Evolutionary conservation across 2,888 invertebrate genomes (phyloP), one percentile per base, ranked within the genome.

Genomic region (Pachymerium ferrugineum): DNA sequence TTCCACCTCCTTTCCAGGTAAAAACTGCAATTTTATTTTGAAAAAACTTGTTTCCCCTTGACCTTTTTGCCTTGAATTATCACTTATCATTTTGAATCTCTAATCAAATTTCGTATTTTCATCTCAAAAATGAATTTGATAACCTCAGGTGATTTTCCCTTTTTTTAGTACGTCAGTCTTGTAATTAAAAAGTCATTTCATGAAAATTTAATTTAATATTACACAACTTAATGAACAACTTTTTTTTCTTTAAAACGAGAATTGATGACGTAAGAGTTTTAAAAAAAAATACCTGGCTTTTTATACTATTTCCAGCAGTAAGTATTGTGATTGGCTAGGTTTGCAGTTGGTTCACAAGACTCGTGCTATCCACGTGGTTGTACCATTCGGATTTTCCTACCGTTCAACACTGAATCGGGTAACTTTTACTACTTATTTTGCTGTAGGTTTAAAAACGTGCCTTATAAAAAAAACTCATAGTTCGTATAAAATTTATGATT

Each of bases 201-300:
- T n/a, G n/a, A n/a, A 47, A 47, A 54, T 16, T 38, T 38, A 38
- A 54, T 54, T 54, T 54, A 54, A 3, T 54, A n/a, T 54, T 54
- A 54, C 47, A 54, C 47, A 54, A 54, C n/a, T n/a, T n/a, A n/a
- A n/a, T n/a, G n/a, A n/a, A n/a, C n/a, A n/a, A n/a, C n/a, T n/a
- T n/a, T n/a, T n/a, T n/a, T n/a, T n/a, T n/a, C n/a, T n/a, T n/a
- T n/a, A n/a, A n/a, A n/a, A n/a, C n/a, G n/a, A n/a, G n/a, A n/a
- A n/a, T n/a, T n/a, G 22, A 22, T 54, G 47, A 54, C 47, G 47
- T 54, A 54, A 54, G 19, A 1, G 22, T 19, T 22, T 54, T 22
- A 54, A 54, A 54, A 54, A 54, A 8, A 54, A 54, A 54, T 22
- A 54, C 47, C 8, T n/a, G 47, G 47, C 47, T 54, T 54, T 54